phyloP scores from a whole-genome alignment of 2,888 invertebrate genomes.

The Euzophera pinguis region DNA sequence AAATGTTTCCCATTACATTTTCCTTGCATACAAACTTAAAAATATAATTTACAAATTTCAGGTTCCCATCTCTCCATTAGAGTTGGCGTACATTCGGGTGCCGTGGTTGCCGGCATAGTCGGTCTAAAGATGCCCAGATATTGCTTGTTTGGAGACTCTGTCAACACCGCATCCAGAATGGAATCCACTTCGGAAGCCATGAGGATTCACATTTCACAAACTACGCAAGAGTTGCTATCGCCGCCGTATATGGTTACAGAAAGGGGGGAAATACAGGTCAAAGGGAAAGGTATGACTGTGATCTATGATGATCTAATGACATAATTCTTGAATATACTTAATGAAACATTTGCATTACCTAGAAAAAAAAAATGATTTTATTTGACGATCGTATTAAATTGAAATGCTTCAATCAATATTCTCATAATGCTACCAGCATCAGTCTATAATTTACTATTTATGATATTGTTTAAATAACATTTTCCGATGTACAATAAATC shows the following conservation, averaged over 20 bases:
- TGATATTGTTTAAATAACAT: too few relatives aligned
- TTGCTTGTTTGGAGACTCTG: slow-evolving; percentile 94
- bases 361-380: too few relatives aligned
- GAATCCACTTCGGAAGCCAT: slow-evolving; percentile 95
- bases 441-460: too few relatives aligned
- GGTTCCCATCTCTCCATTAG: slow-evolving; percentile 90
- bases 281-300: slow-evolving; percentile 88
- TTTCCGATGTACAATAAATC: too few relatives aligned
- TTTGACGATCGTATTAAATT: too few relatives aligned
- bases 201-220: slow-evolving; percentile 96
- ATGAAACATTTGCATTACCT: too few relatives aligned
- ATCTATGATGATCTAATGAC: neutral
- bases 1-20: too few relatives aligned
- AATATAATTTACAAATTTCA: slow-evolving; percentile 37
- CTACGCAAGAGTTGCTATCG: slow-evolving; percentile 88
- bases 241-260: slow-evolving; percentile 86
- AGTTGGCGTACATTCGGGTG: slow-evolving; percentile 94
- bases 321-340: too few relatives aligned
- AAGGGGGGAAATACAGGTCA: slow-evolving; percentile 92
- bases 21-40: neutral
- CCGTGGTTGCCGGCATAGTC: slow-evolving; percentile 96
- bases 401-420: too few relatives aligned
- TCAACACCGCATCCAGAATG: slow-evolving; percentile 95
- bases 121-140: slow-evolving; percentile 95
- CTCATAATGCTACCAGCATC: too few relatives aligned